Conservation (phyloP, 2,888 invertebrate genomes). For the Theretra japonica region DNA sequence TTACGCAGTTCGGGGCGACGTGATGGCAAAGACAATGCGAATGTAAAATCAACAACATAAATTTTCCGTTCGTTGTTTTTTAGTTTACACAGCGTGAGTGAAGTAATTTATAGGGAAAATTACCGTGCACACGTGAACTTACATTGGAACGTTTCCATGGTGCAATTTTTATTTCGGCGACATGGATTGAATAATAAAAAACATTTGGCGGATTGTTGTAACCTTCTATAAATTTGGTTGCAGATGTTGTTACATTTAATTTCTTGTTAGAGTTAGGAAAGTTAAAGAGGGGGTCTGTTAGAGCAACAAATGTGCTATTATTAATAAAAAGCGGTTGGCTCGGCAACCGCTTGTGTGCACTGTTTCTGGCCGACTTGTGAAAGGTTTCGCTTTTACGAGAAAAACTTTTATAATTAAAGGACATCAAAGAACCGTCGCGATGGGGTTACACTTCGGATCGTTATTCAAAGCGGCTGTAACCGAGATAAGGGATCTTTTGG, state of each 20-base stretch:
- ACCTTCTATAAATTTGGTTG: too few species aligned
- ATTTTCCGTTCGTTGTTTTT: constrained; percentile 58
- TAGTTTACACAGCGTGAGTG: constrained; percentile 26
- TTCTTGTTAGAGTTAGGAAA: not conserved
- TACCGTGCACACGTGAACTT: not conserved
- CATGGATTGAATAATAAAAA: too few species aligned
- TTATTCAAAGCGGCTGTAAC: constrained; percentile 79
- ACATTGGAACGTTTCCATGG: not conserved
- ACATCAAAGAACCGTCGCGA: constrained; percentile 79
- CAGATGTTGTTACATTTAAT: not conserved
- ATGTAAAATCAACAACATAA: constrained; percentile 67
- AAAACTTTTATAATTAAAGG: constrained; percentile 83
- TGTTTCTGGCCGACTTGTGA: constrained; percentile 56
- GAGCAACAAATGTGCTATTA: constrained; percentile 24
- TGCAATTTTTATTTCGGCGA: too few species aligned
- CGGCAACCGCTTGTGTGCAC: constrained; percentile 44
- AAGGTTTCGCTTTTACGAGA: constrained; percentile 73
- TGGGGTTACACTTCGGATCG: constrained; percentile 81
- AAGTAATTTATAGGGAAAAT: not conserved
- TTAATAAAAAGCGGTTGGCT: constrained; percentile 39
- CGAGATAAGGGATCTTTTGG: constrained; percentile 78
- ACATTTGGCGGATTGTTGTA: too few species aligned
- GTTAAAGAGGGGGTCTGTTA: not conserved
- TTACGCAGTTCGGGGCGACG: constrained; percentile 64
- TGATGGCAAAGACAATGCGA: constrained; percentile 64